Evolutionary conservation across 2,797 vertebrate species (phyloP), one percentile per base, ranked within the genome.

Genomic region (Semotilus atromaculatus): DNA sequence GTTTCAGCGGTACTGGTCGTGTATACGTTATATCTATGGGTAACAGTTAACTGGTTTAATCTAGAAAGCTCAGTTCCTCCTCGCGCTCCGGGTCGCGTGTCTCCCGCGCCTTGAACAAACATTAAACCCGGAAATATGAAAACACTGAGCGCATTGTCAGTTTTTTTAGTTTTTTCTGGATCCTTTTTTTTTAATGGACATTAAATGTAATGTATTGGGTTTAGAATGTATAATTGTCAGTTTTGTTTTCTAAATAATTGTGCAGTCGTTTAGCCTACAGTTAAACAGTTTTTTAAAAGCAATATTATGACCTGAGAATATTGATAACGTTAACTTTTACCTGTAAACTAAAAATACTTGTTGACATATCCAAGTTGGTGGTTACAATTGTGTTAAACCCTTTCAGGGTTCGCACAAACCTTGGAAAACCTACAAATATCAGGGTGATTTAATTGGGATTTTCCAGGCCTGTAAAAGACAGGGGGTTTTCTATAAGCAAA

Each of bases 41-140:
- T n/a, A n/a, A n/a, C n/a, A n/a, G n/a, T n/a, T n/a, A n/a, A 70
- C 76, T 73, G 67, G 76, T 85, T 80, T 38, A 66, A 73, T 80
- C 82, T 78, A 34, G 76, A 79, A 80, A 58, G n/a, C 10, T 36
- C 80, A 43, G 68, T 81, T 82, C 70, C 80, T 73, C 38, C 68
- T 82, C 68, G 19, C 7, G 68, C 68, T 60, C 53, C 68, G 51
- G 26, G 38, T 71, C 36, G 8, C 26, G 73, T 40, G 73, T n/a
- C 10, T 21, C 60, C 51, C 43, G 60, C 34, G 60, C 58, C 82
- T 77, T 53, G 2, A 68, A 18, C 48, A 67, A 70, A 77, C 66
- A 60, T 18, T 8, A 62, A 64, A 66, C 76, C 83, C 55, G 76
- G 68, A 85, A 72, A 84, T 31, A 40, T 26, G 5, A 26, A 38